Evolutionary conservation across 2,888 invertebrate genomes (phyloP).

Genomic region (Hypercompe scribonia): DNA sequence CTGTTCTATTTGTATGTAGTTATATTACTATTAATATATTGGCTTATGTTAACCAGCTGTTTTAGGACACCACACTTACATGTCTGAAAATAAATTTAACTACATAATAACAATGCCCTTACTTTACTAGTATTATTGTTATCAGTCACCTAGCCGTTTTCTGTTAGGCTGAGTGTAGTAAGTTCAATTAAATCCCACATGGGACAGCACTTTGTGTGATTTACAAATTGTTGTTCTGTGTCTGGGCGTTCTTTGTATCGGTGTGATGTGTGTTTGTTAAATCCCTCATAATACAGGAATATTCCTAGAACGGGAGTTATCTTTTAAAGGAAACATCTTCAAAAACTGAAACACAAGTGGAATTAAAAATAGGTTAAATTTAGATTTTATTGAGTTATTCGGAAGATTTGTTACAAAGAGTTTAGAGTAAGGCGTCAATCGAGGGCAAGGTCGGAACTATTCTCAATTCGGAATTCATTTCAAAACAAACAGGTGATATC

Average conservation of each 20-base stretch:
- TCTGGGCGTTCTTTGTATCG: too few relatives aligned
- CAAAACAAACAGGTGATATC: slow-evolving; percentile 38
- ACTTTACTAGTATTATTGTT: too few relatives aligned
- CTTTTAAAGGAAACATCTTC: not conserved
- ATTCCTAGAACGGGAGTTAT: too few relatives aligned
- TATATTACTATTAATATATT: not conserved
- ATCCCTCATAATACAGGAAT: too few relatives aligned
- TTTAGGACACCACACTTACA: not conserved
- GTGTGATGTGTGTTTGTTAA: too few relatives aligned
- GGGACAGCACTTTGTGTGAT: too few relatives aligned
- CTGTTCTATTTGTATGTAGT: not conserved
- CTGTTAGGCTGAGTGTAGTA: too few relatives aligned
- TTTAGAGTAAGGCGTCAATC: not conserved
- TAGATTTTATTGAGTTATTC: not conserved
- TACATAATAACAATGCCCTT: not conserved
- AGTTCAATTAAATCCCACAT: too few relatives aligned
- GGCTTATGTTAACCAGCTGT: not conserved
- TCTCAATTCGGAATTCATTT: slow-evolving; percentile 3
- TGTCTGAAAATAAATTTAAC: not conserved
- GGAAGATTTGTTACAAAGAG: not conserved
- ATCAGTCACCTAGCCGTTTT: too few relatives aligned
- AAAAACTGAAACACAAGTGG: not conserved
- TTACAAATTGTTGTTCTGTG: too few relatives aligned
- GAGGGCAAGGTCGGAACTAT: not conserved
- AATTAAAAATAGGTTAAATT: not conserved